phyloP scores from a whole-genome alignment of 2,113 vertebrate genomes.

The Dasyornis broadbenti region DNA sequence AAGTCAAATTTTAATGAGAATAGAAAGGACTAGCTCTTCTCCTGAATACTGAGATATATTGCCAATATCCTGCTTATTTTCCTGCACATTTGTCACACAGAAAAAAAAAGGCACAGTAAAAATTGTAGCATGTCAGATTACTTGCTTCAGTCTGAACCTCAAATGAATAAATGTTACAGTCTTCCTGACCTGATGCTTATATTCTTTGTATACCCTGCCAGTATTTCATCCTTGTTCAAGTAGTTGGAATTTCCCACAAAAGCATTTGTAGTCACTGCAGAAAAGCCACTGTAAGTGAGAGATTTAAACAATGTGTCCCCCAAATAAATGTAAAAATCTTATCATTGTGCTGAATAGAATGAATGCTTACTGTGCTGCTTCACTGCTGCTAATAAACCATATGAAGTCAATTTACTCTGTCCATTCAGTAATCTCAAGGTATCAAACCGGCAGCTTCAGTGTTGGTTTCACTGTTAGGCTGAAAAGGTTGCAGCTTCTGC shows the following conservation, averaged over 20 bases:
- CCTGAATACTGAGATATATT: not conserved
- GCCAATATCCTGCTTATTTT: not conserved
- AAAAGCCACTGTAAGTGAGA: not conserved
- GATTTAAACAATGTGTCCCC: conserved; percentile 7
- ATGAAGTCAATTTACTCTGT: not conserved
- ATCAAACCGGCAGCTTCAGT: not conserved
- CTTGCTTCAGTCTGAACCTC: not conserved
- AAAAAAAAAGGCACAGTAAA: not conserved
- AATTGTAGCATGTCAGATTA: not conserved
- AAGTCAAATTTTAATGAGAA: not conserved
- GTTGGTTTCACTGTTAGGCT: not conserved
- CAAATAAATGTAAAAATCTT: not conserved
- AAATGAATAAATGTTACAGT: not conserved
- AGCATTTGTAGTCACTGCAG: not conserved
- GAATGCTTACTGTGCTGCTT: not conserved
- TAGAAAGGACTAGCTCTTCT: not conserved
- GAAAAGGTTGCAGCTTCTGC: not conserved
- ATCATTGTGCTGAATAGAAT: not conserved
- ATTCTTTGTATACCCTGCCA: not conserved
- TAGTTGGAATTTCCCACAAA: not conserved
- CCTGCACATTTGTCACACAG: not conserved
- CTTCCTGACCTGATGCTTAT: not conserved
- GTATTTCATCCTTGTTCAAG: not conserved
- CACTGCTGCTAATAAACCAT: conserved; percentile 13
- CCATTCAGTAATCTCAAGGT: not conserved